Evolutionary conservation across 2,888 invertebrate genomes (phyloP), one percentile per base, ranked within the genome.

Genomic region (Drosophila aldrichi): DNA sequence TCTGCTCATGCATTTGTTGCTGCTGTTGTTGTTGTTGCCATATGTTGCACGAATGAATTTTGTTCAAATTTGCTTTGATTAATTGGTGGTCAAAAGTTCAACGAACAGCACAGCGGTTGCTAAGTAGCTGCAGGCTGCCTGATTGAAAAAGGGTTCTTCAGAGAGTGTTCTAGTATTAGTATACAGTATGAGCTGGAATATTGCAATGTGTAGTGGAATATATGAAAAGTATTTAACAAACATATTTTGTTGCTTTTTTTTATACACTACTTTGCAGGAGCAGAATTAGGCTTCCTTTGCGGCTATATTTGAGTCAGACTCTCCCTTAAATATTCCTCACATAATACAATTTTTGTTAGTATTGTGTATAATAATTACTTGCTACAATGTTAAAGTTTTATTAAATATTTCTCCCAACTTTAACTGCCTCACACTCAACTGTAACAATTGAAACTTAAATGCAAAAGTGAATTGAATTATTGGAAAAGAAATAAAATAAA

Each of bases 81-180:
- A 87, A 87, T 87, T 87, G 88, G 87, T 86, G 88, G 87, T 88
- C 86, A 86, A 88, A 86, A 88, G 86, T 86, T 88, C 88, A 85
- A 82, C 79, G 76, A 66, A 78, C 77, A 76, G 32, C 68, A 49
- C 79, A 79, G 80, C 72, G 54, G 83, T 70, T 81, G 78, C 64
- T 62, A 77, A 77, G 77, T 60, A 58, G 66, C 70, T 56, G 67
- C 68, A 64, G 66, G 34, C 58, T 62, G 55, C 43, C 16, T 5
- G 54, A 25, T 59, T 38, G 29, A 43, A 36, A 36, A 48, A 32
- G 38, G 52, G 22, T 22, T 22, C 8, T 14, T 32, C 12, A 18
- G 48, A 18, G 48, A 18, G 14, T 7, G 49, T 2, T n/a, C 6
- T 1, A n/a, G 4, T 49, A 2, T 8, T 12, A 12, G 25, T 18